Base-by-base conservation (phyloP, 2,888 invertebrate species). In the Drosophila imparisetae region DNA sequence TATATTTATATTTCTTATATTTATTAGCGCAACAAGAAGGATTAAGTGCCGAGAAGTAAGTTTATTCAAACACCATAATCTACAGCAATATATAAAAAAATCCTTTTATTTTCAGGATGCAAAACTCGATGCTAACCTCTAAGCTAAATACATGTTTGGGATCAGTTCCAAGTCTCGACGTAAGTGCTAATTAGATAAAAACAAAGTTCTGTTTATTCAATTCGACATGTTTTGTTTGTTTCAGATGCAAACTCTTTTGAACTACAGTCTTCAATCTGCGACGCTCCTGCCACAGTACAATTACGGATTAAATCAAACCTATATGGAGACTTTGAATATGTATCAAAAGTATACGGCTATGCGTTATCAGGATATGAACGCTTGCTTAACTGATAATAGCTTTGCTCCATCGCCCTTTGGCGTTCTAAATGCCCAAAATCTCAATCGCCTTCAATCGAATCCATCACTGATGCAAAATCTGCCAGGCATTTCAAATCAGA, bases 171-270 rank as follows among this genome's bases (percentile, higher is more conserved):
- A 79, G 80, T 65, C 80, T 91, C 53, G 91, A 92, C 54, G 92
- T 92, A 79, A 91, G 90, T 89, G 69, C 1, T 30, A 4, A 2
- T 11, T 40, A 8, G n/a, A 30, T 36, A 15, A 18, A 29, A 15
- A 1, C 2, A 3, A 30, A 1, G 8, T 21, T 18, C 27, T 38
- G 7, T 55, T 27, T 21, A 48, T 18, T 30, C 38, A 13, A n/a
- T 50, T 34, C 0, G 8, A 11, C 1, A 32, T 45, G 10, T 40
- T 42, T 45, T 15, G 40, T 42, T 3, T 59, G 8, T 72, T 75
- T 49, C 69, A 90, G 89, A 88, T 91, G 91, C 86, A 86, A 54
- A 73, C 85, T 11, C 68, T 90, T 1, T 59, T 91, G 45, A 90
- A 80, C 65, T 86, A 88, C 36, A 76, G 80, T 6, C 80, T 81